These are phyloP conservation scores for Scomberomorus guttatus DNA, from an alignment of 2,797 vertebrate genomes.

Conservation along the genomic window DNA sequence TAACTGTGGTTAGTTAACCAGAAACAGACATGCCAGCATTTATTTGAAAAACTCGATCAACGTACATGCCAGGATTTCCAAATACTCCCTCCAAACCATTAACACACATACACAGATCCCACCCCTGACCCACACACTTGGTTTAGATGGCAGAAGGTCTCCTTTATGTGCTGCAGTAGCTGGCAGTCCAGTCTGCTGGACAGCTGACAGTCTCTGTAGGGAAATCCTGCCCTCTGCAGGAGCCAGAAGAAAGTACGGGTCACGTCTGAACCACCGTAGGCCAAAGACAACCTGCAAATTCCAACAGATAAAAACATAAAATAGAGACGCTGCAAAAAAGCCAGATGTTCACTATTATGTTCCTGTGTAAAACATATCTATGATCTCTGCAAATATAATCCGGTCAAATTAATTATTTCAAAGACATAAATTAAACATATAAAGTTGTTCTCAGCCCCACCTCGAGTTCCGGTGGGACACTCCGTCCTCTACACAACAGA, in stretches of 20 bases:
- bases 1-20: neutral
- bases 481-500: constrained; percentile 97
- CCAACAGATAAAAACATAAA: neutral
- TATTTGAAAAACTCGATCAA: neutral
- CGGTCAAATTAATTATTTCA: neutral
- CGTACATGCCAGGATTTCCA: neutral
- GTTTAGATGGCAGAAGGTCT: constrained; percentile 96
- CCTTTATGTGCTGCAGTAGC: constrained; percentile 96
- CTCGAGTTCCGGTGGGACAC: constrained; percentile 97
- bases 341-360: neutral
- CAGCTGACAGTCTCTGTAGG: constrained; percentile 96
- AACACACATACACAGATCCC: constrained; percentile 7
- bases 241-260: constrained; percentile 97
- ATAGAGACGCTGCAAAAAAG: neutral
- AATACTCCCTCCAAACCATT: neutral
- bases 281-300: constrained; percentile 90
- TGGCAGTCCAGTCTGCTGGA: constrained; percentile 92
- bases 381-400: neutral
- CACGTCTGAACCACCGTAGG: constrained; percentile 96
- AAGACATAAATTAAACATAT: neutral
- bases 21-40: neutral
- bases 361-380: neutral
- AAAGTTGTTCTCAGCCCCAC: constrained; percentile 67
- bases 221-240: constrained; percentile 96
- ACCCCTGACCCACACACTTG: constrained; percentile 86